phyloP scores from a whole-genome alignment of 1,140 invertebrate species.

The Homarus americanus region DNA sequence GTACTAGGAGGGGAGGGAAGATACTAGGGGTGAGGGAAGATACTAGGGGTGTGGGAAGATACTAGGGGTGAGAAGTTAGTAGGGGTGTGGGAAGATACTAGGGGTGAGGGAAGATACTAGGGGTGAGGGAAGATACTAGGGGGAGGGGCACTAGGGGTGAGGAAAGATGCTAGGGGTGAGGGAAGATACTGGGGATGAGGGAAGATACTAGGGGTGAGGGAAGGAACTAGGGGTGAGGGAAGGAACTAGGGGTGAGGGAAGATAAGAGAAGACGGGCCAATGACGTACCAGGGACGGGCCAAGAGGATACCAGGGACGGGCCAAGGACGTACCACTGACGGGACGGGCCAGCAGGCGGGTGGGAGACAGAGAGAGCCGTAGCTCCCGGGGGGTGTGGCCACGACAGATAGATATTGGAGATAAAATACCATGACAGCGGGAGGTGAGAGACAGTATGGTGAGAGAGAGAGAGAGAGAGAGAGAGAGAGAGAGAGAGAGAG shows the following conservation, averaged over 20 bases:
- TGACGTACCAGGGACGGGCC: no score
- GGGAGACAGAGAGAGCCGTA: background rate
- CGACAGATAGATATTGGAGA: slow-evolving; percentile 60
- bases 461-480: no score
- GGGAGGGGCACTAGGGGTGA: no score
- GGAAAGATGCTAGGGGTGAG: background rate
- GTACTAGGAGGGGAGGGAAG: no score
- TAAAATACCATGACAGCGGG: slow-evolving; percentile 44
- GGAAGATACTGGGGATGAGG: background rate
- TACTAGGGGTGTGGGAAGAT: no score
- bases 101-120: no score
- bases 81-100: no score
- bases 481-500: no score
- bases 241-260: background rate
- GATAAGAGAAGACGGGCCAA: background rate
- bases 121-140: no score
- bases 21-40: no score
- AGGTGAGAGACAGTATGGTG: slow-evolving; percentile 41
- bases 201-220: background rate
- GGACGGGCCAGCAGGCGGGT: background rate
- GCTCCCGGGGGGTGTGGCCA: slow-evolving; percentile 2
- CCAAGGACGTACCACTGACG: background rate
- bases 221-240: background rate
- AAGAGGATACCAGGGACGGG: background rate
- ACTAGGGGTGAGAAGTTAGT: no score